A percentile compares a stretch with the other conserved stretches of the same genome.
Conservation (phyloP, 2,113 vertebrate genomes). For the Herpetotheres cachinnans region DNA sequence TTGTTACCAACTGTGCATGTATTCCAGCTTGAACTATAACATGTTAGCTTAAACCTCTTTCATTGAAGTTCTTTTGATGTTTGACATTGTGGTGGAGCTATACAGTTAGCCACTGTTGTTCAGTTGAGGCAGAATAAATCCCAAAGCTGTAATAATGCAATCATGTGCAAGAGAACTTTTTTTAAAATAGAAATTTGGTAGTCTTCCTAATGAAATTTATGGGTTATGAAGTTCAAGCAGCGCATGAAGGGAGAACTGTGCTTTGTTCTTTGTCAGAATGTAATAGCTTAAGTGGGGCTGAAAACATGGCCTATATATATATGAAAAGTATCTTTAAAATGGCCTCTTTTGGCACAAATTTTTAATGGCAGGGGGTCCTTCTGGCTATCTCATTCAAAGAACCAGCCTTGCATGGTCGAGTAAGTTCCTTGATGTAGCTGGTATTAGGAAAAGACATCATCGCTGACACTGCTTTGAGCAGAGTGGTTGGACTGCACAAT, state of each 20-base stretch:
- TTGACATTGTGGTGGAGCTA: neutral
- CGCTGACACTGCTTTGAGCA: neutral
- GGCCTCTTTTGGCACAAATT: neutral
- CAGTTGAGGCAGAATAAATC: neutral
- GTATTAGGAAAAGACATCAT: neutral
- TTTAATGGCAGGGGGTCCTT: neutral
- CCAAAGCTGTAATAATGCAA: neutral
- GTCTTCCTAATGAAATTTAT: neutral
- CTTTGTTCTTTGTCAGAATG: neutral
- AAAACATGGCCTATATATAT: neutral
- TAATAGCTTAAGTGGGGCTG: fast-evolving
- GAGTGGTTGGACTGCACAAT: neutral
- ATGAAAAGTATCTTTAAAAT: neutral
- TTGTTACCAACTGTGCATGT: neutral
- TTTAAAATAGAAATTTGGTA: neutral
- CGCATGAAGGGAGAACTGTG: neutral
- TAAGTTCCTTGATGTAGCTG: neutral
- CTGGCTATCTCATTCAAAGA: neutral
- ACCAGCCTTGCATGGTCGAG: neutral
- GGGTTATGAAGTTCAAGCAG: neutral
- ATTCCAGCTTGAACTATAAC: neutral
- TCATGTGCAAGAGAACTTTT: neutral
- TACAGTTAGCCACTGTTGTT: neutral
- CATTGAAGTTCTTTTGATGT: neutral
- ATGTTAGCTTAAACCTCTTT: neutral